Conservation (phyloP, 2,113 vertebrate genomes). For the Hippocampus zosterae region DNA sequence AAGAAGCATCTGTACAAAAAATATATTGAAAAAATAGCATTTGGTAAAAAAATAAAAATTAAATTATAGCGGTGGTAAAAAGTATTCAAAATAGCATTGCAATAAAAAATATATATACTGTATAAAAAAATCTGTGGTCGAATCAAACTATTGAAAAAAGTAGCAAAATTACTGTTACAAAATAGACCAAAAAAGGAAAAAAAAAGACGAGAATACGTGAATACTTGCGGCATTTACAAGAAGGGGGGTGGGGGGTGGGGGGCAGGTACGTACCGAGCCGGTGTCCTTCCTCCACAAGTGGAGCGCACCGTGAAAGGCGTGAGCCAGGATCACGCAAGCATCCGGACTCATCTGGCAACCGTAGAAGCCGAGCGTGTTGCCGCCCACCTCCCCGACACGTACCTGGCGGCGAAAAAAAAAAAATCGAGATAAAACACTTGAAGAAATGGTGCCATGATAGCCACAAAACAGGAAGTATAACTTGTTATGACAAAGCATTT, state of each 20-base stretch:
- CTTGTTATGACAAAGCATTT: not conserved
- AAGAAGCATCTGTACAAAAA: not conserved
- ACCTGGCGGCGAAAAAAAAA: slow-evolving; percentile 70
- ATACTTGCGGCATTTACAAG: too few species aligned
- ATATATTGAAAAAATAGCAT: not conserved
- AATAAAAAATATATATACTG: not conserved
- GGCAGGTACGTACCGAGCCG: not conserved
- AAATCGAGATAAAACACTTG: not conserved
- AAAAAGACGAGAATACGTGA: too few species aligned
- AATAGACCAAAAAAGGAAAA: too few species aligned
- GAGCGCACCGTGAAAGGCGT: slow-evolving; percentile 90
- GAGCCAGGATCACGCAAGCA: slow-evolving; percentile 86
- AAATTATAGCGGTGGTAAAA: not conserved
- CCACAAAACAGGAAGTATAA: too few species aligned
- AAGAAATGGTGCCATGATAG: not conserved
- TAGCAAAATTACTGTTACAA: too few species aligned
- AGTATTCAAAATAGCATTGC: not conserved
- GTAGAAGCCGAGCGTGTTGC: slow-evolving; percentile 94
- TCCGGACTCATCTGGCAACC: slow-evolving; percentile 91
- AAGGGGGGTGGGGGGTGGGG: too few species aligned
- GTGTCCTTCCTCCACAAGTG: slow-evolving; percentile 86
- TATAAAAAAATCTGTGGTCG: too few species aligned
- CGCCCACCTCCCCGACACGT: slow-evolving; percentile 94
- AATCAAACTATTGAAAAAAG: too few species aligned
- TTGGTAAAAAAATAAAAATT: not conserved